Evolutionary conservation across 2,888 invertebrate genomes (phyloP), one percentile per base, ranked within the genome.

Genomic region (Mesodorylaimus sp.): DNA sequence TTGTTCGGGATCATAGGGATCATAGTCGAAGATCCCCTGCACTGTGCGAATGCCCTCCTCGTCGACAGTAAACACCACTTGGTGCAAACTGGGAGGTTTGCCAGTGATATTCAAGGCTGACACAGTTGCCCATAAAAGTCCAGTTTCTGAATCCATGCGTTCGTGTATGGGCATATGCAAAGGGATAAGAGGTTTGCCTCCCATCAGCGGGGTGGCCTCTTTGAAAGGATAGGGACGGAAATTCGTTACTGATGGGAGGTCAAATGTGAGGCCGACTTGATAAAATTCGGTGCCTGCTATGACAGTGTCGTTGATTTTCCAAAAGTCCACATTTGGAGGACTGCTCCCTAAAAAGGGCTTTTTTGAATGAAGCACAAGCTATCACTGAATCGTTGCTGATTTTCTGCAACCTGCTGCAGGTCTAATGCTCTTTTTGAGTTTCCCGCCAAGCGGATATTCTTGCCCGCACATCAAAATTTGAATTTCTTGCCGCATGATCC

Each of bases 271-370:
- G 16, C 47, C 47, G 3, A 46, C 3, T 7, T 3, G 3, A 16
- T 19, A 38, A 19, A 5, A 19, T 45, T 65, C 63, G 3, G 65
- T 63, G 26, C 61, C 63, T 21, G 59, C 64, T 37, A 60, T 54
- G 29, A 59, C 57, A 50, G 53, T 55, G 3, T 10, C 3, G 3
- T 59, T 56, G 37, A 64, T 59, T 41, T 59, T 57, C 64, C 64
- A 64, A 55, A 64, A 64, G 52, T 65, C 62, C 44, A 64, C 57
- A 49, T 64, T 65, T 16, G 64, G 64, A 48, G 64, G 62, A 56
- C 61, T 61, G 21, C n/a, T n/a, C n/a, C n/a, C n/a, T n/a, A n/a
- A n/a, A n/a, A n/a, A n/a, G n/a, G n/a, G n/a, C n/a, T n/a, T n/a
- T n/a, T n/a, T n/a, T n/a, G n/a, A n/a, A n/a, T n/a, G n/a, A n/a